phyloP scores from a whole-genome alignment of 1,140 invertebrate species.

The Drosophila micromelanica region DNA sequence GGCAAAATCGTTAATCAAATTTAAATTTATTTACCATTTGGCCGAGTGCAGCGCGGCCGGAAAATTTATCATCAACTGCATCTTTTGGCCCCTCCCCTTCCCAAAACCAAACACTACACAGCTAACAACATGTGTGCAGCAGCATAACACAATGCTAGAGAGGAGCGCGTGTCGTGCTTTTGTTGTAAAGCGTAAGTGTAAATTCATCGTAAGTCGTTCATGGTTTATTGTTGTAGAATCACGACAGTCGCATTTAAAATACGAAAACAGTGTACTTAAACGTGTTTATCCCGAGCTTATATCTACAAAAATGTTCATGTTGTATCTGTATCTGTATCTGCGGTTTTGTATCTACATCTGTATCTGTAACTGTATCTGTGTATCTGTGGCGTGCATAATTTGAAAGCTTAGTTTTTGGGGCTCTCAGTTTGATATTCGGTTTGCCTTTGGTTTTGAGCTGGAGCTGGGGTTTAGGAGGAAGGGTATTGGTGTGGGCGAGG shows the following conservation, averaged over 20 bases:
- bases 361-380: constrained; percentile 28
- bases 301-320: not conserved
- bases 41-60: constrained; percentile 26
- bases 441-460: not conserved
- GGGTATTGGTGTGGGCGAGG: too few species aligned
- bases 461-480: not conserved
- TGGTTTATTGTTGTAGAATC: not conserved
- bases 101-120: constrained; percentile 14
- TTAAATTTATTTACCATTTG: constrained; percentile 64
- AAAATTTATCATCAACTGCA: constrained; percentile 50
- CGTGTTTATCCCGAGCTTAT: not conserved
- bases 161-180: not conserved
- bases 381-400: constrained; percentile 58
- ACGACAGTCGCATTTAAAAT: not conserved
- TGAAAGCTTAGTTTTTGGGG: constrained; percentile 56
- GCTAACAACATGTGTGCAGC: constrained; percentile 39
- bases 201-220: not conserved
- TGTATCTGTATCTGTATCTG: constrained; percentile 15
- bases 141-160: not conserved
- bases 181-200: too few species aligned
- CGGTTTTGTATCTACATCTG: constrained; percentile 22
- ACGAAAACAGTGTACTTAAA: not conserved
- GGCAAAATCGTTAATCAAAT: constrained; percentile 72
- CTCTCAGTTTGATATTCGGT: constrained; percentile 40
- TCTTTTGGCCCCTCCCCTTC: not conserved